These are phyloP conservation scores for Drosophila seclusa DNA, from an alignment of 2,888 invertebrate genomes.

Conservation along the genomic window DNA sequence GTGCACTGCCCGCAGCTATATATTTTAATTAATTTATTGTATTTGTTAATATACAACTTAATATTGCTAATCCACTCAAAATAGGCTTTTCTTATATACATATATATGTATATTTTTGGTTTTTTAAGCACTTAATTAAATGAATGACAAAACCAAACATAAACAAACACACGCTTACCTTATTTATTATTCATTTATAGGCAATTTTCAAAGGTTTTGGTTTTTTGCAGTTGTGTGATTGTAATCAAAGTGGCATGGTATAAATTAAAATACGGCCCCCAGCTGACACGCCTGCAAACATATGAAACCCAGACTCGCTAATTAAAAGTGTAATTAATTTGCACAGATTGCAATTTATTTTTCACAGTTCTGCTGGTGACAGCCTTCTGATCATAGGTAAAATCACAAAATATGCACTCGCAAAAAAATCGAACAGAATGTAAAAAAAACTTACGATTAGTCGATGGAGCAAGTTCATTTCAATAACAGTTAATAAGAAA, in stretches of 20 bases:
- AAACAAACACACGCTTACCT: conserved; percentile 22
- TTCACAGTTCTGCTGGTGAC: conserved; percentile 20
- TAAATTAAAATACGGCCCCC: conserved; percentile 5
- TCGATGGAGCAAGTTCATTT: neutral
- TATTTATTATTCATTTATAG: conserved; percentile 63
- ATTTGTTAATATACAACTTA: conserved; percentile 13
- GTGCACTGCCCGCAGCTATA: neutral
- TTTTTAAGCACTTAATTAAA: conserved; percentile 43
- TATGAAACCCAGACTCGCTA: conserved; percentile 21
- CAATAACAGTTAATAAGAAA: neutral
- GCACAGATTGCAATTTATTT: conserved; percentile 33
- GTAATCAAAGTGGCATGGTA: conserved; percentile 20
- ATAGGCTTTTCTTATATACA: conserved; percentile 6
- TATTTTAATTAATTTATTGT: conserved; percentile 37
- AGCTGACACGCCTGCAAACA: conserved; percentile 22
- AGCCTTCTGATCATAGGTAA: neutral
- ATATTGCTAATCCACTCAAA: conserved; percentile 7
- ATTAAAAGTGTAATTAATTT: conserved; percentile 65
- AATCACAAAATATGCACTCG: neutral
- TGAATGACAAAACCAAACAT: conserved; percentile 22
- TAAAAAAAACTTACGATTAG: neutral
- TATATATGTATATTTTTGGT: neutral
- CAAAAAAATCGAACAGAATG: neutral
- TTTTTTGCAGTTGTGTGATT: conserved; percentile 14
- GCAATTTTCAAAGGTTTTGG: conserved; percentile 21